These are phyloP conservation scores for Platalea minor DNA, from an alignment of 2,797 vertebrate genomes.

Conservation along the genomic window DNA sequence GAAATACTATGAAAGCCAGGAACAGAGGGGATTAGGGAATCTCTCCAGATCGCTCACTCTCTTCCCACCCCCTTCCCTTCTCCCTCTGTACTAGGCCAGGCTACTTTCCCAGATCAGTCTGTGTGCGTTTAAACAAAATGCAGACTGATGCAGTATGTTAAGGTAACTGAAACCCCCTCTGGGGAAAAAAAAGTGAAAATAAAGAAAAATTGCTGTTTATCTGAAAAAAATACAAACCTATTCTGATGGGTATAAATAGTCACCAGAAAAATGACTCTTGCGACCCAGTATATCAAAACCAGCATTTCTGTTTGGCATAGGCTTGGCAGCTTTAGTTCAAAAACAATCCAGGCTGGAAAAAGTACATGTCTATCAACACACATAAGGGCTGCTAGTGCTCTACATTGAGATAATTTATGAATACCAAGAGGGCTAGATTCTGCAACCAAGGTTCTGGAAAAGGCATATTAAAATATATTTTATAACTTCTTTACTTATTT, in stretches of 20 bases:
- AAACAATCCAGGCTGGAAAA: background rate
- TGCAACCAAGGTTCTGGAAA: conserved; percentile 13
- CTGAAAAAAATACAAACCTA: background rate
- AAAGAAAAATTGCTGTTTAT: background rate
- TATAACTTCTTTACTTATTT: conserved; percentile 12
- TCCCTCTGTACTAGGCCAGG: background rate
- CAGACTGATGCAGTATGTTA: background rate
- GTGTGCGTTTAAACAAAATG: background rate
- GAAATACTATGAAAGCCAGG: background rate
- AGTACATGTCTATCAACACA: background rate
- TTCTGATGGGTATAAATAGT: background rate
- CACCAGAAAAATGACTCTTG: background rate
- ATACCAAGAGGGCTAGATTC: conserved; percentile 25
- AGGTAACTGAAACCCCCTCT: background rate
- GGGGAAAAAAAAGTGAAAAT: background rate
- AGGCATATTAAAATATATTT: conserved; percentile 1
- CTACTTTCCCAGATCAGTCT: background rate
- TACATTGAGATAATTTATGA: conserved; percentile 25
- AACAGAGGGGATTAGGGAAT: background rate
- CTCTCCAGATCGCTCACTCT: background rate
- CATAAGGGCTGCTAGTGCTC: background rate
- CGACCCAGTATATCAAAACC: background rate
- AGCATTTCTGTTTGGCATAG: background rate
- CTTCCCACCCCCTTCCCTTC: background rate
- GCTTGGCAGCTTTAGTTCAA: background rate